Percentiles rank a stretch among this genome's conserved stretches.
These are phyloP conservation scores for Diprion similis DNA, from an alignment of 1,140 invertebrate species.

Conservation along the genomic window DNA sequence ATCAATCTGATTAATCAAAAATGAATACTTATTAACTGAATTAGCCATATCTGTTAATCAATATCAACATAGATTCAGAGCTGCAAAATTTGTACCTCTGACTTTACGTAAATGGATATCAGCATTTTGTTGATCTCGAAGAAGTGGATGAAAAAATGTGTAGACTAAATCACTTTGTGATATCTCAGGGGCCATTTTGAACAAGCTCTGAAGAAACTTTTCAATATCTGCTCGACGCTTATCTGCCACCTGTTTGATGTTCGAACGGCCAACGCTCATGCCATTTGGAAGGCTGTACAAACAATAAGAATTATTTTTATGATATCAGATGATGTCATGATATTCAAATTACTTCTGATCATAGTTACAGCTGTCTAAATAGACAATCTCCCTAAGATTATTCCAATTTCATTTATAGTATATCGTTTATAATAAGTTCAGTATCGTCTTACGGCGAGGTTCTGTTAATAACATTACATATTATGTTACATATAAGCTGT, in stretches of 20 bases:
- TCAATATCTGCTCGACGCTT: constrained; percentile 86
- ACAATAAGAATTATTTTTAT: constrained; percentile 34
- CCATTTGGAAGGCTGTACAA: constrained; percentile 75
- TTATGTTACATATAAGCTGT: no score
- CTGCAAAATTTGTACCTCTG: constrained; percentile 63
- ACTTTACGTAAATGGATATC: constrained; percentile 69
- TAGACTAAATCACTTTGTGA: constrained; percentile 96
- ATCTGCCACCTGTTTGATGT: constrained; percentile 94
- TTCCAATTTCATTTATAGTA: no score
- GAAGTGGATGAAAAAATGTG: constrained; percentile 96
- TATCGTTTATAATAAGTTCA: no score
- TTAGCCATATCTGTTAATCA: no score
- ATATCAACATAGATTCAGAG: no score
- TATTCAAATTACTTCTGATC: no score
- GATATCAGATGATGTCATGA: not conserved
- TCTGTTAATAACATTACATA: no score
- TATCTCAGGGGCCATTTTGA: constrained; percentile 90
- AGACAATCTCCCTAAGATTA: no score
- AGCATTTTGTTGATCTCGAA: constrained; percentile 88
- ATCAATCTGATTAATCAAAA: no score
- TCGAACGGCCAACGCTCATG: constrained; percentile 87
- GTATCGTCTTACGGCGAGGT: no score
- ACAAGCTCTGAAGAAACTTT: constrained; percentile 85
- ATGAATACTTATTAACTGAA: no score
- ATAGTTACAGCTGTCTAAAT: no score